Percentiles rank a stretch among this genome's conserved stretches.
phyloP scores from a whole-genome alignment of 2,888 invertebrate genomes.

The Cyrtodaria siliqua region DNA sequence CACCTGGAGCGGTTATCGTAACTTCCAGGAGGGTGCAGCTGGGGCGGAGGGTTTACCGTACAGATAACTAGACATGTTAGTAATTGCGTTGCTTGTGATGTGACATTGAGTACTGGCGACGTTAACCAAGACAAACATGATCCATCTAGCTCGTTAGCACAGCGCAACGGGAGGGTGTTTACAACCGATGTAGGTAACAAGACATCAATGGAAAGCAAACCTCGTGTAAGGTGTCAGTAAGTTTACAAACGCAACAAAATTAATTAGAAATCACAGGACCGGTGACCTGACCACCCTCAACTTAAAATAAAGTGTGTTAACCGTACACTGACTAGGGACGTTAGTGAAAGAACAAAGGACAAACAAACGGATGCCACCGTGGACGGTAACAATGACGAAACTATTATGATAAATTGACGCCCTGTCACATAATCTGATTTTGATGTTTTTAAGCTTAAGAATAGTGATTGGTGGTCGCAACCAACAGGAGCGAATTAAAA shows the following conservation, averaged over 20 bases:
- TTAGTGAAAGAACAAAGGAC: background rate
- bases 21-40: too few species aligned
- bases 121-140: conserved; percentile 41
- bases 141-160: conserved; percentile 39
- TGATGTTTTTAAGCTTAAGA: too few species aligned
- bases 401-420: background rate
- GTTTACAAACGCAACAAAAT: conserved; percentile 27
- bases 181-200: conserved; percentile 48
- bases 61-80: too few species aligned
- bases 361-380: background rate
- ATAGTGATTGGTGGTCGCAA: too few species aligned
- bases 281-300: conserved; percentile 20
- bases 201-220: conserved; percentile 33
- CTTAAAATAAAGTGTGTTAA: background rate
- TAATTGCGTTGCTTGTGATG: conserved; percentile 2
- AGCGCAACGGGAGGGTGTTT: conserved; percentile 49
- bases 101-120: conserved; percentile 35
- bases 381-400: background rate
- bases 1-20: too few species aligned
- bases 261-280: conserved; percentile 52
- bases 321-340: background rate
- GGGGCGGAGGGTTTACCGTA: too few species aligned
- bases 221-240: conserved; percentile 15
- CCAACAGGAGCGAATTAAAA: too few species aligned
- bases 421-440: background rate